Base-by-base conservation (phyloP, 1,140 invertebrate species). In the Sweltsa coloradensis region DNA sequence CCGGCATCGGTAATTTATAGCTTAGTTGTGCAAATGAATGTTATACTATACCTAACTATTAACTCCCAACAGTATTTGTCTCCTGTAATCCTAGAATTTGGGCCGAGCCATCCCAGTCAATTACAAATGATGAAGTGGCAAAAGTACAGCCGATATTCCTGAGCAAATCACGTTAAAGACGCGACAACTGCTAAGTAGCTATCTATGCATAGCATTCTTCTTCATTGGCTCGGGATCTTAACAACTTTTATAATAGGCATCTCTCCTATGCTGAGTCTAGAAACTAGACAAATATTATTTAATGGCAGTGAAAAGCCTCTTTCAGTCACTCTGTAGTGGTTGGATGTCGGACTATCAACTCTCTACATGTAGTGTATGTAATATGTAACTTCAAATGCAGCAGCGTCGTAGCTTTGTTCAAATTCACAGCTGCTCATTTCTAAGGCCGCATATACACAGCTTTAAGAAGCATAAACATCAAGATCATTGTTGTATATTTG, bases 81-180 rank as follows among this genome's bases (percentile, higher is more conserved):
- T n/a, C 16, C 16, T 23, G 21, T 19, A 40, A 19, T 23, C 37
- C 21, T 19, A 3, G 13, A 40, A 40, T 19, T 23, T 22, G 24
- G 21, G 16, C 21, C 21, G 37, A 40, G 37, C 24, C 37, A 19
- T 22, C 37, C 21, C 21, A 22, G 16, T 40, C 37, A 40, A 23
- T 40, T 23, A 39, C 37, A 40, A 40, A n/a, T 7, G 18, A 40
- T 7, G 37, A 40, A 13, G 37, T 18, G 16, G 42, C 27, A 27
- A 44, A 6, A 31, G 42, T 31, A 44, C 42, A 44, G 42, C 42
- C 42, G 27, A 18, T 44, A 44, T 44, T 44, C 42, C 42, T 44
- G 42, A 44, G 42, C 42, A 44, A 44, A 31, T 44, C 42, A 44
- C 27, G 24, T 42, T 26, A 44, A 44, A 44, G 26, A 44, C 42